These are phyloP conservation scores for Aeoliscus strigatus DNA, from an alignment of 2,797 vertebrate genomes.

Conservation along the genomic window DNA sequence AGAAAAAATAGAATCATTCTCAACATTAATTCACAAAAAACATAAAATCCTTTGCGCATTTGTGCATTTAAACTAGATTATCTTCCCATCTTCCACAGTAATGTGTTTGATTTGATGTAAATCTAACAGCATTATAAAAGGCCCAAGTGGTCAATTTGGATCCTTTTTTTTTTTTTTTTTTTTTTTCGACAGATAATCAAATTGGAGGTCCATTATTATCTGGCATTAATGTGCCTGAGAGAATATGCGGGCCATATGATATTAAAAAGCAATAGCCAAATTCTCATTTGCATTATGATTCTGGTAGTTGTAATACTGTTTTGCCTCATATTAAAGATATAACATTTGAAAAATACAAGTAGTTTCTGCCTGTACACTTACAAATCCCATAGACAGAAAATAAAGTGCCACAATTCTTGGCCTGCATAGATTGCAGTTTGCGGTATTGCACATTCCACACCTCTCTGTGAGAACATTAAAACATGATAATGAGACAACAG, in stretches of 20 bases:
- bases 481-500: conserved; percentile 22
- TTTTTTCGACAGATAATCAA: conserved; percentile 52
- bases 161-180: too few relatives aligned
- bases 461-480: conserved; percentile 61
- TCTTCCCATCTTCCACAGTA: conserved; percentile 48
- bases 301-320: conserved; percentile 72
- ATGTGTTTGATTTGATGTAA: conserved; percentile 53
- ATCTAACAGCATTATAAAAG: conserved; percentile 71
- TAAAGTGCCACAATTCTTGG: conserved; percentile 83
- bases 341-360: conserved; percentile 79
- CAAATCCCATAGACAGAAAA: conserved; percentile 78
- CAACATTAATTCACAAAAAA: conserved; percentile 75
- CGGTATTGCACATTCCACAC: conserved; percentile 78
- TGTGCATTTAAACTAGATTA: conserved; percentile 65
- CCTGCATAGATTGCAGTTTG: conserved; percentile 84
- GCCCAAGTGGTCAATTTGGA: conserved; percentile 67
- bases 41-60: conserved; percentile 69
- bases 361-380: conserved; percentile 79
- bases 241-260: conserved; percentile 46
- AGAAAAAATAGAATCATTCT: conserved; percentile 82
- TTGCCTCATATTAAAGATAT: conserved; percentile 77
- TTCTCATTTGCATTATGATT: conserved; percentile 63
- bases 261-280: conserved; percentile 63
- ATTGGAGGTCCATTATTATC: conserved; percentile 59
- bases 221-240: conserved; percentile 49